phyloP scores from a whole-genome alignment of 2,888 invertebrate species.

The Seladonia tumulorum region DNA sequence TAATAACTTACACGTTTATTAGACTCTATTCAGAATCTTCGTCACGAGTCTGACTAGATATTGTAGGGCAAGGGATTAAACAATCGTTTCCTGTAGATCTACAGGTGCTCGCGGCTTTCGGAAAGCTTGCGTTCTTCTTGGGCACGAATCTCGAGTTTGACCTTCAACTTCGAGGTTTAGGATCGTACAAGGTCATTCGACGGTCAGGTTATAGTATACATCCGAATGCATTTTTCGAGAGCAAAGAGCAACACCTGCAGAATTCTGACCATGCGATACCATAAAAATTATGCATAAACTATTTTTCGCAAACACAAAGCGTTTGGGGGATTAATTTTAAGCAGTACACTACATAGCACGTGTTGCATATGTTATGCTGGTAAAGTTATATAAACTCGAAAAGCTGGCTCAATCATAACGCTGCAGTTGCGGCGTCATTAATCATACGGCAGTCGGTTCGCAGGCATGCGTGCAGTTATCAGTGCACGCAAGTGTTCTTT shows the following conservation, averaged over 20 bases:
- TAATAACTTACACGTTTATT: too few species aligned
- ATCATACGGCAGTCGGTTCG: background rate
- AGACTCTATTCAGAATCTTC: too few species aligned
- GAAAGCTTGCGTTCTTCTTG: background rate
- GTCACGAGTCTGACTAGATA: too few species aligned
- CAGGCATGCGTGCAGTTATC: background rate
- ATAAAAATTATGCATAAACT: background rate
- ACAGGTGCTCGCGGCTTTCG: too few species aligned
- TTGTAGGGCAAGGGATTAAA: too few species aligned
- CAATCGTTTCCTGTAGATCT: background rate
- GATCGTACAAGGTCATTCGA: background rate
- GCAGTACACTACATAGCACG: background rate
- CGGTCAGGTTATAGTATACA: background rate
- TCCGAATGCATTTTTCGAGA: background rate
- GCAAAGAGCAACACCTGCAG: too few species aligned
- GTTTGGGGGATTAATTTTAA: background rate
- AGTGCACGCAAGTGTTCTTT: slow-evolving; percentile 1
- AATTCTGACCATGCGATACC: too few species aligned
- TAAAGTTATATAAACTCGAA: background rate
- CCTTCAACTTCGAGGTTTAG: background rate
- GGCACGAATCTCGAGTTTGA: background rate
- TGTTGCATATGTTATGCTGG: background rate
- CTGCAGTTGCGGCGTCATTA: background rate
- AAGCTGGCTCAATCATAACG: background rate
- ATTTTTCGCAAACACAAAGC: too few species aligned